Percentiles rank a stretch among this genome's conserved stretches.
Evolutionary conservation across 2,113 vertebrate species (phyloP).

Genomic region (Heterochromis multidens): DNA sequence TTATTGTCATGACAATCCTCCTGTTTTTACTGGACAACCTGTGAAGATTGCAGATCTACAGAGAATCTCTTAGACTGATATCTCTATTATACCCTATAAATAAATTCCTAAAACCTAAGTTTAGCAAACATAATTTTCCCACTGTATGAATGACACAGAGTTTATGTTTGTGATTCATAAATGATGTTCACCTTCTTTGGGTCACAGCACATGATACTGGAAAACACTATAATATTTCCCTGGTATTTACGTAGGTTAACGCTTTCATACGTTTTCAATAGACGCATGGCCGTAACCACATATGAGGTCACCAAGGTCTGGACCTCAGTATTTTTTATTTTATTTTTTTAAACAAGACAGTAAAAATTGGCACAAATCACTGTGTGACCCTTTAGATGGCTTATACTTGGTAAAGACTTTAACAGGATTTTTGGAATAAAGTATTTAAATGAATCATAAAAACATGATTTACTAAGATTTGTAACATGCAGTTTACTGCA

Average conservation of each 20-base stretch:
- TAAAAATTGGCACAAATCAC: background rate
- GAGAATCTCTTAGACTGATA: background rate
- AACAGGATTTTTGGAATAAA: background rate
- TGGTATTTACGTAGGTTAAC: too few relatives aligned
- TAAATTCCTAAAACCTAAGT: background rate
- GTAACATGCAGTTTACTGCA: background rate
- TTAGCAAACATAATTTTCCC: accelerated
- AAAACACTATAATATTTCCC: too few relatives aligned
- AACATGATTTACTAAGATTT: accelerated
- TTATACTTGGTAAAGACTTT: too few relatives aligned
- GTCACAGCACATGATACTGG: background rate
- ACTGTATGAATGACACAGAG: background rate
- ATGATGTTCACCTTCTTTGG: accelerated
- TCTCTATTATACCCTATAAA: background rate
- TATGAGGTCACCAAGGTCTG: background rate
- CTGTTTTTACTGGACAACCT: background rate
- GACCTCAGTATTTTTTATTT: background rate
- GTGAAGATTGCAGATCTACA: background rate
- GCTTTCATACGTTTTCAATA: background rate
- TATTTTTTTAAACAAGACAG: background rate
- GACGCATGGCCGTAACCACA: background rate
- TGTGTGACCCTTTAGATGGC: too few relatives aligned
- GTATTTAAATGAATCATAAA: background rate
- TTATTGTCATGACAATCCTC: background rate
- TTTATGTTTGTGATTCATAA: background rate